Conservation (phyloP, 2,797 vertebrate species). For the Sphenodon punctatus region DNA sequence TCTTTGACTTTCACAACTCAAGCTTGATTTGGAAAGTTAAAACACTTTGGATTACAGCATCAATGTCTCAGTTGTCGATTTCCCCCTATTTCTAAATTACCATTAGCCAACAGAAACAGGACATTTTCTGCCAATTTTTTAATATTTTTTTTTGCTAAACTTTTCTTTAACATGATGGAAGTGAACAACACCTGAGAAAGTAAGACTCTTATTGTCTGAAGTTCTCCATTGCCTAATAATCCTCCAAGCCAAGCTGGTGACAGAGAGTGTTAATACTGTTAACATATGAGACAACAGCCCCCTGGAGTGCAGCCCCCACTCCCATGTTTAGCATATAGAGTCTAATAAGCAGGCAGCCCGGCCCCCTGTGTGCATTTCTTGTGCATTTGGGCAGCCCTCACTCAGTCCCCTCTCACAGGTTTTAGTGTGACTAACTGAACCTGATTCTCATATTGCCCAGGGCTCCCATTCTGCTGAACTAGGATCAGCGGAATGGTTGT, state of each 20-base stretch:
- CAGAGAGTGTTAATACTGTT: no score
- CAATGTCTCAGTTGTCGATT: not conserved
- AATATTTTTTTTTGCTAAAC: slow-evolving; percentile 46
- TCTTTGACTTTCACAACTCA: slow-evolving; percentile 14
- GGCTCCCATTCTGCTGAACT: no score
- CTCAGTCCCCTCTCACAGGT: no score
- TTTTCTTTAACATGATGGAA: not conserved
- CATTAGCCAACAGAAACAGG: slow-evolving; percentile 21
- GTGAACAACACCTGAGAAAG: not conserved
- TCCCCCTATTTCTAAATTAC: slow-evolving; percentile 32
- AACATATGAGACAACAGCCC: no score
- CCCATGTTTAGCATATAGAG: no score
- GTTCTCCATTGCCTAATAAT: not conserved
- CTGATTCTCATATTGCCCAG: no score
- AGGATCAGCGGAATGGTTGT: no score
- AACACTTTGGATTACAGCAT: not conserved
- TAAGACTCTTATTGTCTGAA: not conserved
- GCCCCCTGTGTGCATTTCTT: no score
- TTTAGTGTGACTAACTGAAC: no score
- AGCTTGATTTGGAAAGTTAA: slow-evolving; percentile 11
- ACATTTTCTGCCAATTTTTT: not conserved
- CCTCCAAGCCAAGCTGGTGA: not conserved
- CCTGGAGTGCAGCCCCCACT: no score
- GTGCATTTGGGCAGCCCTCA: no score
- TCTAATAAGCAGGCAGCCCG: no score